Evolutionary conservation across 1,140 invertebrate genomes (phyloP).

Genomic region (Papilio machaon): DNA sequence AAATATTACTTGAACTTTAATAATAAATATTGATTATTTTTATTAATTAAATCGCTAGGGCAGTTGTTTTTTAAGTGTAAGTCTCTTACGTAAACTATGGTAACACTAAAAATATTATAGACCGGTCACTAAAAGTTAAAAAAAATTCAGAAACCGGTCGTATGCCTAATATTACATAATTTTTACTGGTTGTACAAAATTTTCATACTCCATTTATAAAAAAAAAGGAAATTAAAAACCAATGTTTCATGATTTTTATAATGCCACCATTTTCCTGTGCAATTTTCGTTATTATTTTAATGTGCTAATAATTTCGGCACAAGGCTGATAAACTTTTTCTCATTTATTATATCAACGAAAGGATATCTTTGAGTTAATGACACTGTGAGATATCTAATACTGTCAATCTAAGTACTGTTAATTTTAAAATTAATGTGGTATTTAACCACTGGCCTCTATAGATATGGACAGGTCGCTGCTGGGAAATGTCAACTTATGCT

Average conservation of each 20-base stretch:
- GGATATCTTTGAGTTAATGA: slow-evolving; percentile 5
- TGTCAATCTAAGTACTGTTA: slow-evolving; percentile 33
- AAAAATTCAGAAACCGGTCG: not conserved
- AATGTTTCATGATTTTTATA: slow-evolving; percentile 25
- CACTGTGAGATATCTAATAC: slow-evolving; percentile 10
- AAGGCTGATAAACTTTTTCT: slow-evolving; percentile 25
- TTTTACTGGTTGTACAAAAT: slow-evolving; percentile 29
- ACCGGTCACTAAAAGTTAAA: too few species aligned
- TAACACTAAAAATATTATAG: not conserved
- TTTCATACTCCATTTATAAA: not conserved
- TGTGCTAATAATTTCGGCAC: not conserved
- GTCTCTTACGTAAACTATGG: not conserved
- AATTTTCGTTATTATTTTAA: not conserved
- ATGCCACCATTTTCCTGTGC: not conserved
- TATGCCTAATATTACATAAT: not conserved
- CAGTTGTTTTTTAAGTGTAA: slow-evolving; percentile 1
- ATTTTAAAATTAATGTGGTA: slow-evolving; percentile 65
- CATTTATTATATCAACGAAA: slow-evolving; percentile 13
- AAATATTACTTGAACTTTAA: not conserved
- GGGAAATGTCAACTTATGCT: too few species aligned
- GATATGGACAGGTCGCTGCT: too few species aligned
- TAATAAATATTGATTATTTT: not conserved
- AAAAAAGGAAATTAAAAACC: not conserved
- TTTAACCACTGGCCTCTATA: slow-evolving; percentile 38
- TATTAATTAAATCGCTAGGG: not conserved